Percentiles rank a stretch among this genome's conserved stretches.
These are phyloP conservation scores for Anarhynchus alexandrinus DNA, from an alignment of 2,113 vertebrate genomes.

Conservation along the genomic window DNA sequence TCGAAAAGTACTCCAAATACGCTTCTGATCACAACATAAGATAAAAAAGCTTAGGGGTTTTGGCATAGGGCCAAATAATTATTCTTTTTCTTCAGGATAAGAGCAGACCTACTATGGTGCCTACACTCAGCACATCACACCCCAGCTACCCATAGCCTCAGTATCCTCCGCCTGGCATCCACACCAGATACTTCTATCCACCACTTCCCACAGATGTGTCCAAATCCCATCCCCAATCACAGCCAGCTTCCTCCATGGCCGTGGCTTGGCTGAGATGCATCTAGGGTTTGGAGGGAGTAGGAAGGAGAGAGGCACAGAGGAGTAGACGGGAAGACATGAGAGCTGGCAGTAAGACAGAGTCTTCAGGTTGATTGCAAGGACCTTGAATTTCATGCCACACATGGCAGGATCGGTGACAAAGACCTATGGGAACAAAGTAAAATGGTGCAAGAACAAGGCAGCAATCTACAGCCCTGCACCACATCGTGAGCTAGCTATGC, in stretches of 20 bases:
- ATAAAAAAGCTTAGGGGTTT: not conserved
- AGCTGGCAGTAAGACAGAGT: not conserved
- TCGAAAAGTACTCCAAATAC: not conserved
- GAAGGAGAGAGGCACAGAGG: not conserved
- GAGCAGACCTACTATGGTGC: not conserved
- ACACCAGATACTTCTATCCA: not conserved
- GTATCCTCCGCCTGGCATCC: not conserved
- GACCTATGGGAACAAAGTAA: not conserved
- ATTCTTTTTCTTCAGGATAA: not conserved
- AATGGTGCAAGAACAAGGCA: not conserved
- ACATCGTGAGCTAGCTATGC: not conserved
- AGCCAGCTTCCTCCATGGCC: not conserved
- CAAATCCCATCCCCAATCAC: not conserved
- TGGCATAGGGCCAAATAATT: not conserved
- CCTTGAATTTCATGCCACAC: not conserved
- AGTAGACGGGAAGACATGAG: not conserved
- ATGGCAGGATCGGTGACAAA: not conserved
- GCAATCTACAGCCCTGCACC: not conserved
- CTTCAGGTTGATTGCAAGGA: not conserved
- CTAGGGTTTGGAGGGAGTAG: not conserved
- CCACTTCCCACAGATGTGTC: not conserved
- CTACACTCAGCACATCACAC: not conserved
- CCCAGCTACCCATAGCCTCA: not conserved
- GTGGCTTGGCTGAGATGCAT: not conserved
- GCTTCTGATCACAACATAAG: not conserved